These are phyloP conservation scores for Crenichthys baileyi DNA, from an alignment of 2,797 vertebrate genomes.

Conservation along the genomic window DNA sequence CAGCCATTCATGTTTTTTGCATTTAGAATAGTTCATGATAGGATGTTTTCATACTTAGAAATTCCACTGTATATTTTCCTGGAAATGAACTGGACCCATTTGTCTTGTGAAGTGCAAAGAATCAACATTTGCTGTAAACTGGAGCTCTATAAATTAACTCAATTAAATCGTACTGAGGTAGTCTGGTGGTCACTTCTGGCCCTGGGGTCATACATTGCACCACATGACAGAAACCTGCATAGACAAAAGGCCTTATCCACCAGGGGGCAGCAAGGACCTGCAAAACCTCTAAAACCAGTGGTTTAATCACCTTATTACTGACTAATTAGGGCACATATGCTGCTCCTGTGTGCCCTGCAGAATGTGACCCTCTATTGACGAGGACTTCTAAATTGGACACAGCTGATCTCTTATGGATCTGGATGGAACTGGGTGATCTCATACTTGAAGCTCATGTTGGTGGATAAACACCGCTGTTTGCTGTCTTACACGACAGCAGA, in stretches of 20 bases:
- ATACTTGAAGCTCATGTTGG: background rate
- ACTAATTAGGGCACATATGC: slow-evolving; percentile 16
- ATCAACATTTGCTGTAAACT: background rate
- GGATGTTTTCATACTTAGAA: background rate
- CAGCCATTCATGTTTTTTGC: too few species aligned
- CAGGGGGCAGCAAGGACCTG: slow-evolving; percentile 37
- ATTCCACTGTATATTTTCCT: too few species aligned
- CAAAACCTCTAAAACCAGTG: background rate
- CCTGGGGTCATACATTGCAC: background rate
- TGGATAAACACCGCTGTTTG: background rate
- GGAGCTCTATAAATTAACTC: background rate
- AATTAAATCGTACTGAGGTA: background rate
- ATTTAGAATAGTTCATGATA: background rate
- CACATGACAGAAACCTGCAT: background rate
- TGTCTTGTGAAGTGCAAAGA: background rate
- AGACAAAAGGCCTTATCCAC: slow-evolving; percentile 25
- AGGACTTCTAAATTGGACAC: background rate
- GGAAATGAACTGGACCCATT: background rate
- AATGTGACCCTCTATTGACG: background rate
- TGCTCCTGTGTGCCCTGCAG: background rate
- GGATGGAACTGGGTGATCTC: too few species aligned
- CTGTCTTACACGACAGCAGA: background rate
- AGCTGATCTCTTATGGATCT: background rate
- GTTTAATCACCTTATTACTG: background rate
- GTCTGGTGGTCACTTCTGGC: background rate